A percentile compares a stretch with the other conserved stretches of the same genome.
phyloP scores from a whole-genome alignment of 2,888 invertebrate species.

The Ochropleura leucogaster region DNA sequence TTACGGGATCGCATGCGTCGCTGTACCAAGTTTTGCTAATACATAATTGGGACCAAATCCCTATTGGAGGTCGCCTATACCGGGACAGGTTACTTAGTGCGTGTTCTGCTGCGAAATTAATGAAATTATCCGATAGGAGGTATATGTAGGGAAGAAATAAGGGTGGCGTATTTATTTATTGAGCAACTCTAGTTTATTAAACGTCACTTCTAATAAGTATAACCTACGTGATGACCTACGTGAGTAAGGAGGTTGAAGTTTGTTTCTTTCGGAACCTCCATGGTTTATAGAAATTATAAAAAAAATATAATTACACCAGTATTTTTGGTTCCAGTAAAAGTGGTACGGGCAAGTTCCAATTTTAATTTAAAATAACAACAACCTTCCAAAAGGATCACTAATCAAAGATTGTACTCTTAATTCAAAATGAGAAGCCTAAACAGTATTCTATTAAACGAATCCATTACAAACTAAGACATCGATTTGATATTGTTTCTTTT shows the following conservation, averaged over 20 bases:
- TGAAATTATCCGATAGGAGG: slow-evolving; percentile 86
- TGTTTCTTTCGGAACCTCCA: no score
- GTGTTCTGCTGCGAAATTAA: slow-evolving; percentile 86
- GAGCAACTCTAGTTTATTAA: slow-evolving; percentile 68
- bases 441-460: no score
- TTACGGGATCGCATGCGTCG: slow-evolving; percentile 78
- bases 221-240: slow-evolving; percentile 48
- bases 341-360: no score
- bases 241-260: slow-evolving; percentile 1
- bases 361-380: no score
- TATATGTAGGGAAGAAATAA: slow-evolving; percentile 76
- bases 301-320: no score
- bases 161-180: slow-evolving; percentile 71
- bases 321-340: not conserved
- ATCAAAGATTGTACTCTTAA: no score
- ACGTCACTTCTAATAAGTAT: slow-evolving; percentile 68
- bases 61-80: slow-evolving; percentile 81
- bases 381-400: no score
- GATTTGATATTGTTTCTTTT: no score
- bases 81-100: slow-evolving; percentile 86
- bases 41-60: slow-evolving; percentile 89
- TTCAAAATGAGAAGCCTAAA: no score
- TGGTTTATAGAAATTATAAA: not conserved
- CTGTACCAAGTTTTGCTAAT: slow-evolving; percentile 85
- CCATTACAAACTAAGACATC: no score